phyloP scores from a whole-genome alignment of 2,113 vertebrate species.

The Oncorhynchus mykiss region DNA sequence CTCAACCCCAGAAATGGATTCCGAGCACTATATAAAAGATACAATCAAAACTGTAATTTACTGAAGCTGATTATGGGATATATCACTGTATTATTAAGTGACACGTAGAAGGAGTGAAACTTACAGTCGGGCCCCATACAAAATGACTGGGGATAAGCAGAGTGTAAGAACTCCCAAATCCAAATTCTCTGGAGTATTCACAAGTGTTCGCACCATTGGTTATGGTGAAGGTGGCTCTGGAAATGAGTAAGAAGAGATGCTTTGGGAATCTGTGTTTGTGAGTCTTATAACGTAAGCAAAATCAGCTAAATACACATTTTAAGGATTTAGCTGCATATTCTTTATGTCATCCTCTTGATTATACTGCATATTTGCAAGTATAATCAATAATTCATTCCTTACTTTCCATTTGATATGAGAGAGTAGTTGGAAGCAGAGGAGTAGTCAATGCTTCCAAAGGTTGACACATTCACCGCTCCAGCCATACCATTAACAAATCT shows the following conservation, averaged over 20 bases:
- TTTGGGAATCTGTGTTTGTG: not conserved
- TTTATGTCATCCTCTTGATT: not conserved
- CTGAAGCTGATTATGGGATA: not conserved
- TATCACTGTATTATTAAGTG: not conserved
- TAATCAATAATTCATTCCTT: constrained; percentile 51
- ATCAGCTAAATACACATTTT: no score
- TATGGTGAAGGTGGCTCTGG: constrained; percentile 61
- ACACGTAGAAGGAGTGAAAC: constrained; percentile 30
- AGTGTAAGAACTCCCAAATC: constrained; percentile 83
- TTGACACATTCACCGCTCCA: constrained; percentile 52
- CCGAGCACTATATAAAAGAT: constrained; percentile 58
- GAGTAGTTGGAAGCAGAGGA: constrained; percentile 66
- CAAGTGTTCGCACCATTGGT: constrained; percentile 53
- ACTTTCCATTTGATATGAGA: constrained; percentile 71
- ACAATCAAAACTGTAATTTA: not conserved
- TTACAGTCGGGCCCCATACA: constrained; percentile 54
- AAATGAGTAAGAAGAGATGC: not conserved
- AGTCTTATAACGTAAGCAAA: not conserved
- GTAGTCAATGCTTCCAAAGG: constrained; percentile 43
- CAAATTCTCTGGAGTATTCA: constrained; percentile 55
- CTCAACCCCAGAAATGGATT: constrained; percentile 43
- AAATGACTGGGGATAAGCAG: constrained; percentile 70
- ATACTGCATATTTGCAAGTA: no score
- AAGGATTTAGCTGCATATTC: no score
- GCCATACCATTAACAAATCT: constrained; percentile 85